These are phyloP conservation scores for Drosophila pseudoobscura DNA, from an alignment of 1,140 invertebrate genomes.

Conservation along the genomic window DNA sequence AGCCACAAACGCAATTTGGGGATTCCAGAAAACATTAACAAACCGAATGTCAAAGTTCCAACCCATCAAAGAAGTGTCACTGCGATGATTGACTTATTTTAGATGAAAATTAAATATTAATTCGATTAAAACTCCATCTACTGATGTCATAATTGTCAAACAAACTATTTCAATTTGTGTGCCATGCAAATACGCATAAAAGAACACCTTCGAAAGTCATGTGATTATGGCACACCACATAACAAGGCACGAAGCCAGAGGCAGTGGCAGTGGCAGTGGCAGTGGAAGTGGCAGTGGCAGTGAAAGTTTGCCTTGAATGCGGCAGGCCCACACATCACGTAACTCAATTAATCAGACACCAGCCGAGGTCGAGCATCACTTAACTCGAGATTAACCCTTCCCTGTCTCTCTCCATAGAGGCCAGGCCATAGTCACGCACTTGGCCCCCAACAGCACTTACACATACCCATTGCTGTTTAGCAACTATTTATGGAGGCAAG, in stretches of 20 bases:
- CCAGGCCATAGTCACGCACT: constrained; percentile 21
- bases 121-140: background rate
- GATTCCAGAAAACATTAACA: background rate
- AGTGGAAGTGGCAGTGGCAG: too few relatives aligned
- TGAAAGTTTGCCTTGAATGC: too few relatives aligned
- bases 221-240: constrained; percentile 8
- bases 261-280: too few relatives aligned
- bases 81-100: too few relatives aligned
- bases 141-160: constrained; percentile 2
- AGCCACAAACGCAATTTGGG: constrained; percentile 47
- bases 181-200: background rate
- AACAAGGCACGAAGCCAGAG: background rate
- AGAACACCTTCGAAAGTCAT: constrained; percentile 9
- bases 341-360: constrained; percentile 57
- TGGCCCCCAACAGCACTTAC: constrained; percentile 17
- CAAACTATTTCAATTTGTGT: constrained; percentile 1
- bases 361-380: constrained; percentile 36
- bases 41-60: background rate
- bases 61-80: too few relatives aligned
- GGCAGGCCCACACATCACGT: constrained; percentile 1
- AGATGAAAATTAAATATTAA: too few relatives aligned
- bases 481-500: constrained; percentile 55
- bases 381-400: constrained; percentile 44
- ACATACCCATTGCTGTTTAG: constrained; percentile 36
- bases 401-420: background rate